Evolutionary conservation across 2,888 invertebrate genomes (phyloP), one percentile per base, ranked within the genome.

Genomic region (Aplocera efformata): DNA sequence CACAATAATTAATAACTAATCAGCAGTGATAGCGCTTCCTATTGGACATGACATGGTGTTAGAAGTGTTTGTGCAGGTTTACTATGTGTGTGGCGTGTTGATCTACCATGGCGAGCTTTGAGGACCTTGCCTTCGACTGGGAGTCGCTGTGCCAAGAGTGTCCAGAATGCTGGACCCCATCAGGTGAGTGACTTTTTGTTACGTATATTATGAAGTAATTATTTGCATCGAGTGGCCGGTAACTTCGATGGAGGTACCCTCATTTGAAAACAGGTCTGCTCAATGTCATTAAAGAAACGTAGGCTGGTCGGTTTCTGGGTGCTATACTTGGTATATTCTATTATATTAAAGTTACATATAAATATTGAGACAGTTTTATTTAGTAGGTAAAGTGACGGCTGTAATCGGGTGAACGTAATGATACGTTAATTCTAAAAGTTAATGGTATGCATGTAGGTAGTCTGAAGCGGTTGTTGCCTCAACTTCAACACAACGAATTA

Each of bases 101-200:
- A 35, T 25, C 63, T 67, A 60, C 58, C 53, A 92, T 92, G 92
- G 92, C 92, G 63, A 91, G 89, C 72, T 91, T 90, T 72, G 84
- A 90, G 63, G 92, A 92, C 67, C 86, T 92, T 59, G 83, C 90
- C 66, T 86, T 89, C 70, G 92, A 92, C 72, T 92, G 92, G 92
- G 86, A 88, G 56, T 80, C 89, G 71, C 85, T 92, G 40, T 90
- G 90, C 68, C 90, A 90, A 76, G 90, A 91, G 52, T 90, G 90
- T 53, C 81, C 90, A 11, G 90, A 91, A 57, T 90, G 90, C 73
- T 92, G 92, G 92, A 90, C 91, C 21, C 63, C 79, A 20, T 83
- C 90, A 83, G 92, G 92, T 92, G 66, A 89, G 88, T 65, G 66
- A 71, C 57, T 68, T 61, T 40, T 23, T 25, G 27, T 31, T 42